Evolutionary conservation across 2,797 vertebrate species (phyloP), one percentile per base, ranked within the genome.

Genomic region (Sylvia borin): DNA sequence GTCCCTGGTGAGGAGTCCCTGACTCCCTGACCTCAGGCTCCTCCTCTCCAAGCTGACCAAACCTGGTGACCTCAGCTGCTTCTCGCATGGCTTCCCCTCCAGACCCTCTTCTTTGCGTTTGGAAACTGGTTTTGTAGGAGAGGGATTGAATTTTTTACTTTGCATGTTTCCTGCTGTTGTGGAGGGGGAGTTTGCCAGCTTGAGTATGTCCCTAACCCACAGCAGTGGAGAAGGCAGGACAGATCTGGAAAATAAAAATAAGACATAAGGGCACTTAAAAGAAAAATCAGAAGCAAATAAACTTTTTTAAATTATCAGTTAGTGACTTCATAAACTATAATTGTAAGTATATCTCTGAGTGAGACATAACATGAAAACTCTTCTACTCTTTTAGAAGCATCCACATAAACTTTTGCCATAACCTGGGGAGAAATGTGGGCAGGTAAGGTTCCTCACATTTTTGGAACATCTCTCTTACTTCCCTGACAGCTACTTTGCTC

Each of bases 1-100:
- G 36, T 0, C 20, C 34, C 40, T 5, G 38, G 1, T 31, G 47
- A 40, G n/a, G 3, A n/a, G n/a, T n/a, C n/a, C n/a, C n/a, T n/a
- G n/a, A n/a, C n/a, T n/a, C n/a, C 27, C 68, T 53, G 38, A 5
- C 29, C 54, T 54, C 45, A 18, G n/a, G 8, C 8, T 73, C 11
- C 51, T 43, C 6, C 11, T 36, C 45, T 68, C 45, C 47, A 47
- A 8, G 29, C 53, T 73, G 68, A 40, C 5, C 65, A 64, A 9
- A 32, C 47, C 40, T 6, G 19, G 16, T 31, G 13, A n/a, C 16
- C 16, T 79, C 51, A 72, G 16, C 43, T 14, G 20, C 29, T 29
- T 27, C n/a, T 58, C 11, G 1, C 0, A 3, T 27, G n/a, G 24
- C 45, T n/a, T 66, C n/a, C 29, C 45, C 29, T 80, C 60, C 21